A percentile compares a stretch with the other conserved stretches of the same genome.
These are phyloP conservation scores for Aegotheles bennettii DNA, from an alignment of 2,113 vertebrate species.

Conservation along the genomic window DNA sequence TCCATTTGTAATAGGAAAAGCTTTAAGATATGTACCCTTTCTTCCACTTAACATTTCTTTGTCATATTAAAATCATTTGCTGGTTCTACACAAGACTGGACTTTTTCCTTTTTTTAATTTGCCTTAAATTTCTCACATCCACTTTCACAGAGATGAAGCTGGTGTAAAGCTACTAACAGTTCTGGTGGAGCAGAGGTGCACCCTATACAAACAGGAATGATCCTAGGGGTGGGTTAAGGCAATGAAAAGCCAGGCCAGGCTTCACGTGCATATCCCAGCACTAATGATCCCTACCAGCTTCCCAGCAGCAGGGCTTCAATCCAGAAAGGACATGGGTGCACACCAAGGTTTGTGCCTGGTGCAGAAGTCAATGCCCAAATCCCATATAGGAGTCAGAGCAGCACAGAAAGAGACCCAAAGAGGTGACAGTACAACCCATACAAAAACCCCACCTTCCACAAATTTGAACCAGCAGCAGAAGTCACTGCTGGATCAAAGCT, in stretches of 20 bases:
- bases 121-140: neutral
- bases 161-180: neutral
- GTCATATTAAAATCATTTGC: neutral
- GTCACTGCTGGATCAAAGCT: neutral
- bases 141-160: neutral
- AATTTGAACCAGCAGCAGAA: neutral
- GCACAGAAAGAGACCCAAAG: neutral
- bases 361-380: neutral
- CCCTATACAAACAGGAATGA: neutral
- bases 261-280: neutral
- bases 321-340: neutral
- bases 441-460: neutral
- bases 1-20: neutral
- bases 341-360: neutral
- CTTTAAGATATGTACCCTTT: neutral
- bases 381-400: rapidly evolving
- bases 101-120: neutral
- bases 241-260: neutral
- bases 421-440: rapidly evolving
- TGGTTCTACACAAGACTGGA: neutral
- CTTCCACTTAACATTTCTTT: neutral
- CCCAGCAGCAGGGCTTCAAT: neutral
- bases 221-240: neutral
- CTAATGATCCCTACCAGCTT: rapidly evolving
- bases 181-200: neutral